phyloP scores from a whole-genome alignment of 2,113 vertebrate genomes.

The Oryzias celebensis region DNA sequence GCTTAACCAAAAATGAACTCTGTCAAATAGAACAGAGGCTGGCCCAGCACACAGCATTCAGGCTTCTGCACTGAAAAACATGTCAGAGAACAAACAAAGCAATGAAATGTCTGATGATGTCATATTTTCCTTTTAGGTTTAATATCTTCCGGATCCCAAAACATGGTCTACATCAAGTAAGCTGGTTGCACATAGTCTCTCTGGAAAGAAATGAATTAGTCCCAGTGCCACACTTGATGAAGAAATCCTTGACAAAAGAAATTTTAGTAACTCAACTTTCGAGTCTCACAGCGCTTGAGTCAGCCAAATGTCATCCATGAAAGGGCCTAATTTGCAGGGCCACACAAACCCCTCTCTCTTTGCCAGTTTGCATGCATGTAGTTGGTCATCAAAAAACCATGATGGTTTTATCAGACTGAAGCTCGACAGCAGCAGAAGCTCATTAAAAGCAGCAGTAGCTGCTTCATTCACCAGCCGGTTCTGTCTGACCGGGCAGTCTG shows the following conservation, averaged over 20 bases:
- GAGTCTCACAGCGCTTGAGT: constrained; percentile 17
- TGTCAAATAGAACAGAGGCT: constrained; percentile 58
- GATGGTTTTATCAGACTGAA: constrained; percentile 41
- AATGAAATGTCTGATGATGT: constrained; percentile 56
- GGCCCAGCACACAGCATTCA: constrained; percentile 57
- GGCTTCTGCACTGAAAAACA: constrained; percentile 69
- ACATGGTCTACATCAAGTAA: constrained; percentile 1
- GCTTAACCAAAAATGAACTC: constrained; percentile 52
- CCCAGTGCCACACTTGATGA: constrained; percentile 6
- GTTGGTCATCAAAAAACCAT: constrained; percentile 28
- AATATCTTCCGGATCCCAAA: constrained; percentile 41
- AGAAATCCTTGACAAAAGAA: constrained; percentile 6
- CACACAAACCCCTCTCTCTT: constrained; percentile 25
- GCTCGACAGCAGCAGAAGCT: constrained; percentile 36
- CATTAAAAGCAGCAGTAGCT: constrained; percentile 53
- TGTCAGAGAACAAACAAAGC: constrained; percentile 62
- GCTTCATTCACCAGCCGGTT: constrained; percentile 27
- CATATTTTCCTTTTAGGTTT: constrained; percentile 69
- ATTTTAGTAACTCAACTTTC: constrained; percentile 22
- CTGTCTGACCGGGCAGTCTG: constrained; percentile 44
- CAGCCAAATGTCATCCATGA: constrained; percentile 44
- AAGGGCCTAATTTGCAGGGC: constrained; percentile 23
- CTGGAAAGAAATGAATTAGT: constrained; percentile 31
- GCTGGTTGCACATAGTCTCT: constrained; percentile 3
- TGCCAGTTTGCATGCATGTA: constrained; percentile 27